phyloP scores from a whole-genome alignment of 2,113 vertebrate species.

The Malurus cyaneus region DNA sequence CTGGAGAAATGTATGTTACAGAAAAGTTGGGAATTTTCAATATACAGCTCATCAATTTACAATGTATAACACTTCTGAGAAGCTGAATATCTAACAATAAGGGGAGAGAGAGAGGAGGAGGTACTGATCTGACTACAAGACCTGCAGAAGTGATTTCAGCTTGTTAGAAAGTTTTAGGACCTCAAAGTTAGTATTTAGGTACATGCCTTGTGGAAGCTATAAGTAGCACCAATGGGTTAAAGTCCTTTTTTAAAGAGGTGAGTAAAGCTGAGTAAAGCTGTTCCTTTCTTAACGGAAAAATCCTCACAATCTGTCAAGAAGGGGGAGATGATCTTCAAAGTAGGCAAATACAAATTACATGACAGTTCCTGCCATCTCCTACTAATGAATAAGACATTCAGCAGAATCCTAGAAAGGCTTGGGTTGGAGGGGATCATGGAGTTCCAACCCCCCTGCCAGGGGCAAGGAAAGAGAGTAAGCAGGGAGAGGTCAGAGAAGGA shows the following conservation, averaged over 20 bases:
- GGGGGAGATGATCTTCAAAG: not conserved
- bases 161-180: not conserved
- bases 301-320: not conserved
- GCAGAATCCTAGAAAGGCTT: not conserved
- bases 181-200: not conserved
- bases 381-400: not conserved
- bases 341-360: not conserved
- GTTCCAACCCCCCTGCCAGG: not conserved
- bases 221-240: not conserved
- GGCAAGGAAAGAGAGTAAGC: not conserved
- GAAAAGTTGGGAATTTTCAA: constrained; percentile 17
- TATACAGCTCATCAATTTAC: not conserved
- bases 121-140: not conserved
- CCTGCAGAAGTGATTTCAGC: not conserved
- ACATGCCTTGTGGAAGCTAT: not conserved
- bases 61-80: not conserved
- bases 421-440: not conserved
- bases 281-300: not conserved
- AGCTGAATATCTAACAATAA: not conserved
- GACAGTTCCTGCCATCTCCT: not conserved
- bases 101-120: not conserved
- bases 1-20: not conserved
- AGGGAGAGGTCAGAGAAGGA: not conserved
- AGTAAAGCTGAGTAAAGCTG: not conserved
- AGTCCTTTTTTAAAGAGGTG: not conserved